A percentile compares a stretch with the other conserved stretches of the same genome.
Evolutionary conservation across 2,113 vertebrate species (phyloP).

Genomic region (Neolamprologus fasciatus): DNA sequence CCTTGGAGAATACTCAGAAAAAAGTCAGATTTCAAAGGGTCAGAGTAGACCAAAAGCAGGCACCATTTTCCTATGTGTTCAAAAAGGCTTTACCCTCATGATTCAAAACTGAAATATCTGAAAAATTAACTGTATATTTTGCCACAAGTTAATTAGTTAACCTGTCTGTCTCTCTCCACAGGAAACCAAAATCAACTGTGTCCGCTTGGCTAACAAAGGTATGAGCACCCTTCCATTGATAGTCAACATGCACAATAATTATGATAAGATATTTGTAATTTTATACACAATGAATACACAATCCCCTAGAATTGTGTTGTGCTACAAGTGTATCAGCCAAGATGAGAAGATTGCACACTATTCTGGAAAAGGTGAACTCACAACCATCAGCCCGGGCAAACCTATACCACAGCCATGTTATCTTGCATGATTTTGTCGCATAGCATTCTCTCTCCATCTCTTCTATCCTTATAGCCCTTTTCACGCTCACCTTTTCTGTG

Average conservation of each 20-base stretch:
- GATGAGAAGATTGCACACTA: not conserved
- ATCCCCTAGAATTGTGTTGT: not conserved
- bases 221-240: constrained; percentile 62
- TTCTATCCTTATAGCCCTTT: not conserved
- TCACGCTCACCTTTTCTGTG: not conserved
- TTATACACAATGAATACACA: not conserved
- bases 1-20: not conserved
- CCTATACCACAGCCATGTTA: not conserved
- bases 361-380: not conserved
- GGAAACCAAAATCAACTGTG: constrained; percentile 98
- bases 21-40: not conserved
- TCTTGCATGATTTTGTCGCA: constrained; percentile 22
- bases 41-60: not conserved
- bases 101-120: not conserved
- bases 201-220: constrained; percentile 96
- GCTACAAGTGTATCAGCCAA: not conserved
- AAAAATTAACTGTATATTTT: not conserved
- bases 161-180: constrained; percentile 61
- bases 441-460: not conserved
- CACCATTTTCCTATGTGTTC: not conserved
- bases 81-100: not conserved
- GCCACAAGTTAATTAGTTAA: not conserved
- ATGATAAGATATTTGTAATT: not conserved
- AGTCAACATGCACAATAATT: not conserved
- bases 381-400: not conserved